Evolutionary conservation across 1,140 invertebrate species (phyloP).

Genomic region (Brachionus paranguensis): DNA sequence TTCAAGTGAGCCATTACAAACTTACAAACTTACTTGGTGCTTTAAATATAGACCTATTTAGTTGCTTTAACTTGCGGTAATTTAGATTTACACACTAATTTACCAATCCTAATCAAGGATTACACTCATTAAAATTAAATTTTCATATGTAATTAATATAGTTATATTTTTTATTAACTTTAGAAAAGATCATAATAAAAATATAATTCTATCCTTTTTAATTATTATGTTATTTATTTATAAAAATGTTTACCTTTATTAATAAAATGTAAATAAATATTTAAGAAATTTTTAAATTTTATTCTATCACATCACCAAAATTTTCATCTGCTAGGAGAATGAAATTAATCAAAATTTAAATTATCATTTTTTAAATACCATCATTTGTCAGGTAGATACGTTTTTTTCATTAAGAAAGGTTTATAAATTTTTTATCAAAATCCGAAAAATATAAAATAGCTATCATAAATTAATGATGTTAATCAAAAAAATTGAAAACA

Average conservation of each 20-base stretch:
- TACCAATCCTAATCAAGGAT: background rate
- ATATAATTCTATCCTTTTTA: background rate
- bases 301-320: background rate
- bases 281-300: background rate
- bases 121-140: background rate
- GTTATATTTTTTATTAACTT: background rate
- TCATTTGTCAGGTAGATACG: too few species aligned
- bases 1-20: background rate
- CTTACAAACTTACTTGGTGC: background rate
- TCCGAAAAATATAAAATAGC: too few species aligned
- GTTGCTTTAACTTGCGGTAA: background rate
- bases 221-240: background rate
- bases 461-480: too few species aligned
- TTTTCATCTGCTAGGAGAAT: background rate
- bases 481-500: too few species aligned
- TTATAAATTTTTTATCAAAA: too few species aligned
- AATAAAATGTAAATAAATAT: slow-evolving; percentile 1
- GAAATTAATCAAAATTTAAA: background rate
- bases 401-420: too few species aligned
- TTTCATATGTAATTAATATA: background rate
- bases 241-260: background rate
- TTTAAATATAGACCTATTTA: background rate
- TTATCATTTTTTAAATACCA: too few species aligned
- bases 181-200: background rate
- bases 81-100: background rate